Evolutionary conservation across 1,140 invertebrate species (phyloP), one percentile per base, ranked within the genome.

Genomic region (Anadara kagoshimensis): DNA sequence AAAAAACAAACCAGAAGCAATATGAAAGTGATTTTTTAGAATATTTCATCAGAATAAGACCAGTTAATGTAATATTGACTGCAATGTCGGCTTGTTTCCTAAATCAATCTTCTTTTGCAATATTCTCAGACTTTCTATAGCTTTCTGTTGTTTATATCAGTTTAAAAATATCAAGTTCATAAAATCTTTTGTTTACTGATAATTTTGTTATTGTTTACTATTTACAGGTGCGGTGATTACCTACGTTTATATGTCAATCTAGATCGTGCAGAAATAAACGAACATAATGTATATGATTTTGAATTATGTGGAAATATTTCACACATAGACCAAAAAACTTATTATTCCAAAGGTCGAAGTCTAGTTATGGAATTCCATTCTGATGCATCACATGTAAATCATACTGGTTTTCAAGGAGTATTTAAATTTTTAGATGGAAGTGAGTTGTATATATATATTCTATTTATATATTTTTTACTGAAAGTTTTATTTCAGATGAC

Each of bases 321-420:
- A 5, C 77, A 73, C 58, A 73, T 86, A 86, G 89, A 44, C 5
- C 76, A 81, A 93, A 95, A 93, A 78, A 92, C 93, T 10, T 90
- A 95, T 70, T 96, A 95, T 90, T 95, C 94, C n/a, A 94, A 94
- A 0, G 93, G 93, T 66, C 92, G 93, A 0, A 92, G 91, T n/a
- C 90, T 96, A 43, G 93, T 96, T 47, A 90, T 96, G 75, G 94
- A 96, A 86, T 94, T 96, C 85, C 95, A 96, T 82, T 92, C 93
- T 3, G 92, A 92, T 78, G 86, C 90, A 59, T 92, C 92, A 10
- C 85, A 90, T 12, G 89, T 86, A 57, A 94, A 94, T 84, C 91
- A 92, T 66, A 93, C 92, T 1, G 94, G 95, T 54, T 96, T 95
- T 85, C 90, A 92, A 16, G 95, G 95, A 47, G 93, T 92, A 53